phyloP scores from a whole-genome alignment of 1,140 invertebrate species.

The Drosophila punjabiensis region DNA sequence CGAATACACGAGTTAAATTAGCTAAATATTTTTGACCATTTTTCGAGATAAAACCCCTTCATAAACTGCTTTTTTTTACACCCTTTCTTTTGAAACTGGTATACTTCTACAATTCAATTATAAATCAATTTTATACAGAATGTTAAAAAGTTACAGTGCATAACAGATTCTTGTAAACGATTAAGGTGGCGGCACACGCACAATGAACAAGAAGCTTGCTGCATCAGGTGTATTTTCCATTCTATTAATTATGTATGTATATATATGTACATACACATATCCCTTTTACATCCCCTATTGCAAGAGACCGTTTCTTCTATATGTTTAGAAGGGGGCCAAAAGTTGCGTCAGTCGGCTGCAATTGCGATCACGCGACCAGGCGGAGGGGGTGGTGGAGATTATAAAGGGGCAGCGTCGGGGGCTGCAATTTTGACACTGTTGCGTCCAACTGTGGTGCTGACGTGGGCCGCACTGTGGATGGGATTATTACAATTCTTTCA shows the following conservation, averaged over 20 bases:
- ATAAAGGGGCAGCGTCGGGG: constrained; percentile 15
- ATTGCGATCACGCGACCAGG: constrained; percentile 46
- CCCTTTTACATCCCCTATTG: constrained; percentile 13
- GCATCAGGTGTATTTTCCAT: constrained; percentile 6
- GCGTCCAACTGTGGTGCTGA: constrained; percentile 54
- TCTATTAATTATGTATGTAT: constrained; percentile 18
- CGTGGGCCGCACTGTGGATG: constrained; percentile 27
- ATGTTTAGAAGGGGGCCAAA: constrained; percentile 23
- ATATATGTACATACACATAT: not conserved
- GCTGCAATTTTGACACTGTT: constrained; percentile 72
- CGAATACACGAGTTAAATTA: too few species aligned
- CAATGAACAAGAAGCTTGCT: not conserved
- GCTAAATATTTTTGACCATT: too few species aligned
- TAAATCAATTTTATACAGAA: not conserved
- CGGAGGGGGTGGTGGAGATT: constrained; percentile 1
- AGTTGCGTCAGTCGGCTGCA: constrained; percentile 67
- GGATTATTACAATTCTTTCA: not conserved
- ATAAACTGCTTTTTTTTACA: too few species aligned
- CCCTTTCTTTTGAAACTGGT: too few species aligned
- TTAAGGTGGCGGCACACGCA: constrained; percentile 8
- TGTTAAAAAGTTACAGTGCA: not conserved
- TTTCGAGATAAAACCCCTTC: too few species aligned
- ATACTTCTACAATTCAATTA: not conserved
- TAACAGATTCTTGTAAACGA: not conserved
- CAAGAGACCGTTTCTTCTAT: constrained; percentile 34